Conservation (phyloP, 2,888 invertebrate species). For the Ephialtes manifestator region DNA sequence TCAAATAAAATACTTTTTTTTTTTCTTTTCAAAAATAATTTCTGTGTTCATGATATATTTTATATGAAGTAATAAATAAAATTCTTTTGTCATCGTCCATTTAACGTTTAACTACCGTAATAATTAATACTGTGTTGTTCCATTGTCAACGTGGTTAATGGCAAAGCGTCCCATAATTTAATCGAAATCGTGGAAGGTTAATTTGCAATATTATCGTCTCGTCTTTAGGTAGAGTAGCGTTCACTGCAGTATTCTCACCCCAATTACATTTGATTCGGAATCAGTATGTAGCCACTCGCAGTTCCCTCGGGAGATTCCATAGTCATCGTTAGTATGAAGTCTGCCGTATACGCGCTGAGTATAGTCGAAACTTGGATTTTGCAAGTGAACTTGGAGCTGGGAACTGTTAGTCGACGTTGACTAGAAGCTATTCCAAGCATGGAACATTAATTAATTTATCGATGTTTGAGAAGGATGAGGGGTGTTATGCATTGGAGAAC, state of each 20-base stretch:
- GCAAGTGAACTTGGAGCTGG: slow-evolving; percentile 45
- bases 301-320: slow-evolving; percentile 48
- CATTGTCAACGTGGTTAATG: too few relatives aligned
- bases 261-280: slow-evolving; percentile 42
- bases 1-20: too few relatives aligned
- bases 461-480: slow-evolving; percentile 54
- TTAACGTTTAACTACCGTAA: too few relatives aligned
- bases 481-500: background rate
- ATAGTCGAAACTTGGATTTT: slow-evolving; percentile 58
- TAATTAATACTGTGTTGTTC: too few relatives aligned
- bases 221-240: background rate
- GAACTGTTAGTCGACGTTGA: slow-evolving; percentile 47
- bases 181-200: background rate
- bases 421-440: slow-evolving; percentile 43
- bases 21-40: too few relatives aligned
- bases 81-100: too few relatives aligned
- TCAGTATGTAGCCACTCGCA: slow-evolving; percentile 18
- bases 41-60: too few relatives aligned
- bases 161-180: too few relatives aligned
- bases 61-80: too few relatives aligned
- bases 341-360: slow-evolving; percentile 31
- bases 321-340: slow-evolving; percentile 51
- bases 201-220: slow-evolving; percentile 6
- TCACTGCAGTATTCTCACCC: slow-evolving; percentile 1
- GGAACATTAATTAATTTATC: slow-evolving; percentile 68